phyloP scores from a whole-genome alignment of 2,888 invertebrate species.

The Mesorhabditis belari region DNA sequence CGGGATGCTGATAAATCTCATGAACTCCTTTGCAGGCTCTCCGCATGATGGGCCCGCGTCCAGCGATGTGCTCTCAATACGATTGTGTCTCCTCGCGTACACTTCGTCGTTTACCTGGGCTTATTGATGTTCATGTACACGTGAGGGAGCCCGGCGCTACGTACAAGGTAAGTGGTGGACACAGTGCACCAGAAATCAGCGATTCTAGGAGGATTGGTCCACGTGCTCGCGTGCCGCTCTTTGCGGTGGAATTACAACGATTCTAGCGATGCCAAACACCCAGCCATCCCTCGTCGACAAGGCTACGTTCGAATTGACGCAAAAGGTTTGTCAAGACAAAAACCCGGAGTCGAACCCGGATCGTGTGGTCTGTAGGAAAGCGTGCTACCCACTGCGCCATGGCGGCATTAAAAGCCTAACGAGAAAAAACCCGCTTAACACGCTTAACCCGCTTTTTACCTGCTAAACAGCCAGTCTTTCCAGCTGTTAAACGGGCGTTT shows the following conservation, averaged over 20 bases:
- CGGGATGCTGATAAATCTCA: too few relatives aligned
- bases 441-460: too few relatives aligned
- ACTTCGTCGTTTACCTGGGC: slow-evolving; percentile 82
- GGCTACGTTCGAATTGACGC: slow-evolving; percentile 70
- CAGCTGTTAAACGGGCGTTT: too few relatives aligned
- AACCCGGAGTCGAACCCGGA: slow-evolving; percentile 15
- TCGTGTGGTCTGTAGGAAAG: too few relatives aligned
- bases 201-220: slow-evolving; percentile 73
- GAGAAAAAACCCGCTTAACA: too few relatives aligned
- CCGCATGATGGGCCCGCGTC: slow-evolving; percentile 26
- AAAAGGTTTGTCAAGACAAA: slow-evolving; percentile 63
- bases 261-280: slow-evolving; percentile 95
- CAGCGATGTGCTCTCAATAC: slow-evolving; percentile 57
- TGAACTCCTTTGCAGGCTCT: slow-evolving; percentile 25
- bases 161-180: slow-evolving; percentile 73
- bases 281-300: slow-evolving; percentile 81
- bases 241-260: slow-evolving; percentile 85
- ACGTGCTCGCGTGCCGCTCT: slow-evolving; percentile 77
- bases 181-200: neutral
- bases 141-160: slow-evolving; percentile 93
- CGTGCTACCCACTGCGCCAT: too few relatives aligned
- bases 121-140: slow-evolving; percentile 96
- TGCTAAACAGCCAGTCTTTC: too few relatives aligned
- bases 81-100: slow-evolving; percentile 88
- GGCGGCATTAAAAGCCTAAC: neutral